Base-by-base conservation (phyloP, 2,888 invertebrate genomes). In the Orthosia gracilis region DNA sequence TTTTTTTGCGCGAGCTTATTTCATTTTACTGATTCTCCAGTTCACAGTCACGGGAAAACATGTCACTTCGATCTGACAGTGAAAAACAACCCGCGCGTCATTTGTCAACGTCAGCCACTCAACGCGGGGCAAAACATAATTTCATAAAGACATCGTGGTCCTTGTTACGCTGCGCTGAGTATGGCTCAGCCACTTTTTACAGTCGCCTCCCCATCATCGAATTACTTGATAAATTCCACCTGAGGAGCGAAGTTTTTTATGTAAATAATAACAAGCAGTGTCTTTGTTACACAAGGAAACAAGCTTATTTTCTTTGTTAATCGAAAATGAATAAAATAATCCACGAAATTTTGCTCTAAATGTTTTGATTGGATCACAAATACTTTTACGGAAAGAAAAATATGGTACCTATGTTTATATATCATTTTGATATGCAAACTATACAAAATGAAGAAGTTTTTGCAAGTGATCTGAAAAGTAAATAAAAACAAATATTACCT, bases 21-120 rank as follows among this genome's bases (percentile, higher is more conserved):
- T 94, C 91, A 93, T 91, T 93, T 93, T 92, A 90, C 92, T 90
- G 93, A 93, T 93, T 92, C 92, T 88, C 91, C 91, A 94, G 93
- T 94, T 91, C 92, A 91, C 90, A 92, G 92, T 91, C 90, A 91
- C 91, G 92, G 93, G 91, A 93, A 93, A 94, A 94, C 94, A 93
- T 94, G 93, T 94, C 95, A 94, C 94, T 94, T 95, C 94, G 94
- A 95, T 94, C 93, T 94, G 94, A 95, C 95, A 95, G 94, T 94
- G 94, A 94, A 94, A 95, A 95, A 94, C 95, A 95, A 89, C 93
- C 93, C 91, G 89, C 92, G 90, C 89, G 92, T 95, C 95, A 94
- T 96, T 95, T 95, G 94, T 96, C 95, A 95, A 95, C 91, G 96
- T 95, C 96, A 94, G 91, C 91, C 90, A 93, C 95, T 94, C 95